Evolutionary conservation across 2,113 vertebrate genomes (phyloP), one percentile per base, ranked within the genome.

Genomic region (Actenoides hombroni): DNA sequence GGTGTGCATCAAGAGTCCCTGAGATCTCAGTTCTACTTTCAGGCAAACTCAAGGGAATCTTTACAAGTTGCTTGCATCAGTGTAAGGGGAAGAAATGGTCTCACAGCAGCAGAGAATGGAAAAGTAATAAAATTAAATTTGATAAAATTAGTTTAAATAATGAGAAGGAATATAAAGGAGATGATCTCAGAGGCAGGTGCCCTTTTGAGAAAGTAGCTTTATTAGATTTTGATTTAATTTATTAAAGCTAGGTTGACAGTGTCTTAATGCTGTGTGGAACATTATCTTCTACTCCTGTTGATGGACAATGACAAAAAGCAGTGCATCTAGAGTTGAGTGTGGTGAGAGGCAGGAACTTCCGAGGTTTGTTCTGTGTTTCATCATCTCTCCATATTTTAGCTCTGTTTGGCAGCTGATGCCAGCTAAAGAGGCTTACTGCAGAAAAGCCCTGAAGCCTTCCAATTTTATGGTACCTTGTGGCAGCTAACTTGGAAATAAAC

Each of bases 151-250:
- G 94, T 94, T 96, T 92, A 96, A 96, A 96, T 96, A 95, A 95
- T 79, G 90, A 96, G 93, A 85, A 94, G 86, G 89, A 91, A 93
- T 94, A 95, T 37, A 90, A 73, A 94, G 88, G 92, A 96, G 75
- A 95, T 96, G 95, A 97, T 92, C 94, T 96, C 95, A 93, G 94
- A 95, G 74, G 83, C 68, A 97, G 92, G 95, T 94, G 93, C 88
- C 91, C 95, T 95, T 95, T 96, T 81, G 80, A 84, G 83, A 95
- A 95, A 92, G 90, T 92, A 96, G 61, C 48, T 96, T 96, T 96
- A 97, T 97, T 96, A 92, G 69, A 73, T 94, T 92, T 89, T 87
- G 61, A 85, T 96, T 89, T 87, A 94, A 95, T 97, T 94, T 87
- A 91, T 94, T 94, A 94, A 84, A 89, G 67, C 46, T 84, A 46